Conservation (phyloP, 2,113 vertebrate species). For the Orientallactaga bullata region DNA sequence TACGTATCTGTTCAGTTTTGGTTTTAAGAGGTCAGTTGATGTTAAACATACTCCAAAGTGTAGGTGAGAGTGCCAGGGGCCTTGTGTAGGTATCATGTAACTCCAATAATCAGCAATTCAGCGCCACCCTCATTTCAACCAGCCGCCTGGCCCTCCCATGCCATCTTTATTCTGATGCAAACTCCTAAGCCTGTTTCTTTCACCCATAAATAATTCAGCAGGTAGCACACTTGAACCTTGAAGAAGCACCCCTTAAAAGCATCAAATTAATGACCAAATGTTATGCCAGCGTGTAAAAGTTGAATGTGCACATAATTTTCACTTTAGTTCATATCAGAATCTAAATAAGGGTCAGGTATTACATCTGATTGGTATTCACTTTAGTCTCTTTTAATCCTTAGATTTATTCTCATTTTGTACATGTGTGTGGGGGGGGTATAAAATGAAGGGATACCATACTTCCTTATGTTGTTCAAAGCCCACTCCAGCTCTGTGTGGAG, state of each 20-base stretch:
- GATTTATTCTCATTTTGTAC: neutral
- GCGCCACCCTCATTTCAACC: fast-evolving
- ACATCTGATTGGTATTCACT: neutral
- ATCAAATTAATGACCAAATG: neutral
- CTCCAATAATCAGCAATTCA: fast-evolving
- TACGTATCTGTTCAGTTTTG: neutral
- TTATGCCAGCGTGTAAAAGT: neutral
- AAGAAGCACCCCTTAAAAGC: neutral
- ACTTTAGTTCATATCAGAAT: neutral
- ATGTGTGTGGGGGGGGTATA: neutral
- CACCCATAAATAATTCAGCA: neutral
- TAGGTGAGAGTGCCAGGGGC: fast-evolving
- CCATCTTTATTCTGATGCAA: neutral
- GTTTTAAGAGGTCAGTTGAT: neutral
- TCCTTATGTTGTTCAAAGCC: neutral
- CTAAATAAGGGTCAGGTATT: neutral
- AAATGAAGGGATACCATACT: neutral
- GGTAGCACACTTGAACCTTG: fast-evolving
- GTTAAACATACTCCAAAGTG: neutral
- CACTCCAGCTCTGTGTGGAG: neutral
- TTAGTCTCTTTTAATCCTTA: neutral
- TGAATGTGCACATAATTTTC: neutral
- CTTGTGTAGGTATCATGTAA: fast-evolving
- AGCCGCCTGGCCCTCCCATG: neutral
- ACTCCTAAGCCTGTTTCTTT: fast-evolving